Evolutionary conservation across 2,888 invertebrate species (phyloP), one percentile per base, ranked within the genome.

Genomic region (Octonoba sinensis): DNA sequence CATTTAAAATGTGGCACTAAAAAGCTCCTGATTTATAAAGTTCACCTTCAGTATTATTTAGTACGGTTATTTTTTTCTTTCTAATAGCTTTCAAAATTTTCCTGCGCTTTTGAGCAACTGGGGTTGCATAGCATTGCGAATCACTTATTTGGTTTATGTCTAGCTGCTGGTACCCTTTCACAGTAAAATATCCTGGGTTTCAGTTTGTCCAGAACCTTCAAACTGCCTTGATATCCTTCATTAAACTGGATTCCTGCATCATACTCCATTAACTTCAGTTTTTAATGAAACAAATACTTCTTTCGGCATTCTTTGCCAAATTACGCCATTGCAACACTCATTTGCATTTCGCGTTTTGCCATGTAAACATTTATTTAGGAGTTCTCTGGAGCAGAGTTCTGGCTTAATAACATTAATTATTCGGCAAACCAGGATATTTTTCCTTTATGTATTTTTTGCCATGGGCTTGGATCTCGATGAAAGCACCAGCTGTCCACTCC

Each of bases 261-360:
- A 57, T 16, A 6, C 16, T 4, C 54, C 6, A 16, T 18, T 16
- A 54, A 54, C 18, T 16, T 54, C 54, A 54, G 11, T n/a, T 16
- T n/a, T n/a, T n/a, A n/a, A n/a, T n/a, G n/a, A n/a, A n/a, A n/a
- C n/a, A n/a, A n/a, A n/a, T n/a, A n/a, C 18, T 54, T 54, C 22
- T 16, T 57, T 57, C 24, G 57, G 57, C 22, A 57, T 24, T 57
- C 57, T 57, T 22, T 57, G 57, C 57, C 57, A 73, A 11, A 65
- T 56, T 12, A 57, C 36, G 18, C 71, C 60, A 18, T 71, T 71
- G 54, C 20, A 73, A 56, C 65, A 36, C 36, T 73, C 46, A 22
- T 64, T 73, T 0, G 24, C 44, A 46, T 65, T 64, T n/a, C n/a
- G n/a, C n/a, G n/a, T n/a, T n/a, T 73, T 46, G 1, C 56, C 65